Evolutionary conservation across 2,113 vertebrate species (phyloP), one percentile per base, ranked within the genome.

Genomic region (Pongo pygmaeus): DNA sequence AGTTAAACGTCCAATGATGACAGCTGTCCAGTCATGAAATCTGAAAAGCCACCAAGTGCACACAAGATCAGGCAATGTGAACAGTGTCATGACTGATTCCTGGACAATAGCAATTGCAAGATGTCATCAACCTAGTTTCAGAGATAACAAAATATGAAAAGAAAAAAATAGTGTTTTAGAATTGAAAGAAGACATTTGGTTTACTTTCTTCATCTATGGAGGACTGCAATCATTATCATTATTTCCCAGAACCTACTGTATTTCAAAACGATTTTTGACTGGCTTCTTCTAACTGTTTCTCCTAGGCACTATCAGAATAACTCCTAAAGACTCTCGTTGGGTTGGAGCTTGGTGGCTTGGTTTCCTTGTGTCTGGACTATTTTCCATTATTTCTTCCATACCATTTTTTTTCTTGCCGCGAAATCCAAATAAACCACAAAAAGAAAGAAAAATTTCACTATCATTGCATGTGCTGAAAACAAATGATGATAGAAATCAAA

Each of bases 311-410:
- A 97, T 99, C 91, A 99, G 97, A 64, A 99, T 99, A 97, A 99
- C 99, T 16, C 99, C 99, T 0, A 98, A 98, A 38, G 99, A 99
- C 74, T 98, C 99, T 16, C 99, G 99, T 48, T 99, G 99, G 99
- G 99, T 99, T 67, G 99, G 99, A 0, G 99, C 99, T 0, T 99
- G 99, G 99, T 99, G 99, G 99, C 96, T 99, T 84, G 98, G 99
- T 23, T 99, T 99, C 98, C 64, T 99, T 46, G 94, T 99, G 50
- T 98, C 98, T 38, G 99, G 99, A 17, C 35, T 30, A 20, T 9
- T 98, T 32, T 97, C 94, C 75, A 91, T 99, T 50, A 75, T 99
- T 17, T 97, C 99, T 85, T 99, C 99, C 86, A 98, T 99, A 92
- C 99, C 99, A 27, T 99, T 99, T 97, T 99, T 99, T 98, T 99